phyloP scores from a whole-genome alignment of 2,113 vertebrate species.

The Mesoclemmys tuberculata region DNA sequence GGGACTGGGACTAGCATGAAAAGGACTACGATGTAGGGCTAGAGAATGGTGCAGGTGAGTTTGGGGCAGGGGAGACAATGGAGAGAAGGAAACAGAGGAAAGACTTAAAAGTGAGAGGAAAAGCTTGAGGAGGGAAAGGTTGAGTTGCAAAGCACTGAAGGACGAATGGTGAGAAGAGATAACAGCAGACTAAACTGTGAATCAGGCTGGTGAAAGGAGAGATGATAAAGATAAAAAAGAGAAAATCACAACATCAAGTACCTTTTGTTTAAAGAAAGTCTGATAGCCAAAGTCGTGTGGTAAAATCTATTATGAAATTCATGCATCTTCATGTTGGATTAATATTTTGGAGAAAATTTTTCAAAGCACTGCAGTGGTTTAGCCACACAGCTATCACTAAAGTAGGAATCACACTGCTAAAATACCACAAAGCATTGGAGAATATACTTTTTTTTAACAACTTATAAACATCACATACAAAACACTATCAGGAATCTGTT shows the following conservation, averaged over 20 bases:
- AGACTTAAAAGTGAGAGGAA: neutral
- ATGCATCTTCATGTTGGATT: neutral
- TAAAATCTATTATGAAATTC: neutral
- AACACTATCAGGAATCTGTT: neutral
- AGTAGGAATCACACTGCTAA: neutral
- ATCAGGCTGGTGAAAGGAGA: neutral
- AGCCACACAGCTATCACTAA: neutral
- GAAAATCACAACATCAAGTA: neutral
- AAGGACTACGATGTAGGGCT: neutral
- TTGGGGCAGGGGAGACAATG: neutral
- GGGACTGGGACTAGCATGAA: neutral
- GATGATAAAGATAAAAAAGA: neutral
- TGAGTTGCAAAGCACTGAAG: neutral
- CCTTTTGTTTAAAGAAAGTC: neutral
- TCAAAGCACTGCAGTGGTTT: fast-evolving
- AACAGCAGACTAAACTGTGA: neutral
- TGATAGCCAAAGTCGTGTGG: neutral
- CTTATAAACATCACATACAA: neutral
- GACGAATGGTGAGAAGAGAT: neutral
- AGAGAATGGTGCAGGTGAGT: fast-evolving
- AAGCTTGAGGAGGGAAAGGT: neutral
- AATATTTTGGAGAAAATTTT: neutral
- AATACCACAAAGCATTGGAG: neutral
- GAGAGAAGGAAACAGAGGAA: neutral
- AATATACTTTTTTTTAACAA: neutral